Conservation (phyloP, 2,888 invertebrate species). For the Andrena haemorrhoa region DNA sequence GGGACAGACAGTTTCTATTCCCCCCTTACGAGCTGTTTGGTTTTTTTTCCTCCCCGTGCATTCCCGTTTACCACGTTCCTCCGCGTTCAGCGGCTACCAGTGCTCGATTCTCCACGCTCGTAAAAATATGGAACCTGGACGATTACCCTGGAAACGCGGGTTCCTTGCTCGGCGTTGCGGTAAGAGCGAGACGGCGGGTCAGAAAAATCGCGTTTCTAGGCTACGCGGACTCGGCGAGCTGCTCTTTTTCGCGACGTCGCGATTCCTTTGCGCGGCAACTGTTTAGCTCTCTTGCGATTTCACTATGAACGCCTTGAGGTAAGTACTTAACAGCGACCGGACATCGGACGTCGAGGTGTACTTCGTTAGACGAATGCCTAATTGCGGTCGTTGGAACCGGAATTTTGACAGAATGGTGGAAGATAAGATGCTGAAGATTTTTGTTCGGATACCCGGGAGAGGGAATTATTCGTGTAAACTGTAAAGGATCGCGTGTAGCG, state of each 20-base stretch:
- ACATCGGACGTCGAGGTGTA: not conserved
- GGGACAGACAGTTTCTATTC: not conserved
- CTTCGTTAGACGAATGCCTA: not conserved
- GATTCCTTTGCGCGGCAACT: slow-evolving; percentile 2
- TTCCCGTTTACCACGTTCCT: not conserved
- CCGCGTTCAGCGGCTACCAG: not conserved
- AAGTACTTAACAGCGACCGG: not conserved
- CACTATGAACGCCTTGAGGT: not conserved
- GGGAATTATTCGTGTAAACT: too few relatives aligned
- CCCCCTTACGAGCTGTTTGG: not conserved
- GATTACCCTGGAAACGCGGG: slow-evolving; percentile 55
- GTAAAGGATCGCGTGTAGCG: too few relatives aligned
- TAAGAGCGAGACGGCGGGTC: slow-evolving; percentile 23
- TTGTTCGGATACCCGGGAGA: too few relatives aligned
- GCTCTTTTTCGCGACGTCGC: not conserved
- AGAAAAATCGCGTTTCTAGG: slow-evolving; percentile 44
- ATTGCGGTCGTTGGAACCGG: not conserved
- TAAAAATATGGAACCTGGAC: slow-evolving; percentile 27
- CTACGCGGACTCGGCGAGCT: not conserved
- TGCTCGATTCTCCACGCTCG: slow-evolving; percentile 20
- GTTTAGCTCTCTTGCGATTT: slow-evolving; percentile 10
- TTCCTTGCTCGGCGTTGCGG: slow-evolving; percentile 29
- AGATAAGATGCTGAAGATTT: not conserved
- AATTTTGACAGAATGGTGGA: not conserved
- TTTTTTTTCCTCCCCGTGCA: not conserved